Conservation (phyloP, 64 coral and sea anemone genomes). For the Platygyra sinensis region DNA sequence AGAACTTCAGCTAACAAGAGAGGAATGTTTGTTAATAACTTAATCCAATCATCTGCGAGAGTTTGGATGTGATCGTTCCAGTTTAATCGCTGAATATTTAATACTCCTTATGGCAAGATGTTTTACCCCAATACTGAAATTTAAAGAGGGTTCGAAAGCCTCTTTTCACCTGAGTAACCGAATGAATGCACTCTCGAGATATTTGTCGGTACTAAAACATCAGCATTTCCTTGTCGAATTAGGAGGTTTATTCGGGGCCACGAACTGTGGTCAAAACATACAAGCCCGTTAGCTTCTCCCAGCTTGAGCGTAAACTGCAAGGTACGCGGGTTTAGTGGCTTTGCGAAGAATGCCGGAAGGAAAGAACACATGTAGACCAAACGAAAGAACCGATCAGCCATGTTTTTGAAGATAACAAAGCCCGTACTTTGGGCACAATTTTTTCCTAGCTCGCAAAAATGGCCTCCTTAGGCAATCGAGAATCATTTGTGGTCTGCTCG, state of each 20-base stretch:
- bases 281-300: constrained; percentile 6
- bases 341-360: constrained; percentile 22
- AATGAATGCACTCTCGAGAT: constrained; percentile 3
- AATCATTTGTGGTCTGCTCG: constrained; percentile 80
- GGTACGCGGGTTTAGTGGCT: constrained; percentile 2
- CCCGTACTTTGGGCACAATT: neutral
- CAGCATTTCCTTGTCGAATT: neutral
- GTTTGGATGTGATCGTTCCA: constrained; percentile 65
- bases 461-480: constrained; percentile 65
- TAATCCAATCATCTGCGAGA: constrained; percentile 68
- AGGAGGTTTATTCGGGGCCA: neutral
- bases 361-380: neutral
- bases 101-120: constrained; percentile 48
- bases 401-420: constrained; percentile 20
- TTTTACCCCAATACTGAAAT: constrained; percentile 28
- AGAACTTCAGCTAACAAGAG: constrained; percentile 25
- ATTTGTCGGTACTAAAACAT: constrained; percentile 40
- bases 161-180: constrained; percentile 29
- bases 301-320: constrained; percentile 20
- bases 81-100: constrained; percentile 80
- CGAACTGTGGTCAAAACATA: constrained; percentile 19
- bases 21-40: constrained; percentile 90
- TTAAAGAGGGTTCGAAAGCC: constrained; percentile 42
- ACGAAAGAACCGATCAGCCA: constrained; percentile 9
- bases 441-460: constrained; percentile 21